Evolutionary conservation across 2,113 vertebrate species (phyloP).

Genomic region (Chlamydotis undulata): DNA sequence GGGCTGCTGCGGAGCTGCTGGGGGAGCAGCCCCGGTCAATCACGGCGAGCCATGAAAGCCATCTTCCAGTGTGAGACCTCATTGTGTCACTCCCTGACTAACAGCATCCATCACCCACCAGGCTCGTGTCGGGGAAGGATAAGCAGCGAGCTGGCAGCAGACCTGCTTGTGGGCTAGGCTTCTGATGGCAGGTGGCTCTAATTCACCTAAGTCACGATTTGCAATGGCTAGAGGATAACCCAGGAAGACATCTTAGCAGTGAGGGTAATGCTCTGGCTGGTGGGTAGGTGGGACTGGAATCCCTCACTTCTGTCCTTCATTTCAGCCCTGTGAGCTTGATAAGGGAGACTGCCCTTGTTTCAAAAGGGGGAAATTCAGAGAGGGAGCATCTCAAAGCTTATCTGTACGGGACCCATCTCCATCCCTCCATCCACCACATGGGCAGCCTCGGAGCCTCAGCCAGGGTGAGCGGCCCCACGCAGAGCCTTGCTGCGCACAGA

Average conservation of each 20-base stretch:
- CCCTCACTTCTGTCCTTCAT: background rate
- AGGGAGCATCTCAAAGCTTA: background rate
- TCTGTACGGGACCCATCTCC: background rate
- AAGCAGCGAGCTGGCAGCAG: background rate
- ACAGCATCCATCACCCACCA: background rate
- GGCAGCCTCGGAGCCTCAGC: accelerated
- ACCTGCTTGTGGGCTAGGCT: background rate
- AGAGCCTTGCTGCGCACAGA: background rate
- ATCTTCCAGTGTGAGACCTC: background rate
- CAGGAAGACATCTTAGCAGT: background rate
- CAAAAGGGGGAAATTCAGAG: background rate
- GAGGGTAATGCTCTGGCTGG: background rate
- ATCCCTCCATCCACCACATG: background rate
- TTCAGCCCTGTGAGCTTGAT: background rate
- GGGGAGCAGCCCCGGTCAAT: background rate
- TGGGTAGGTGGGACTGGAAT: background rate
- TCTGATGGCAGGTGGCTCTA: background rate
- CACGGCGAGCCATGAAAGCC: background rate
- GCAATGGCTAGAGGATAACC: background rate
- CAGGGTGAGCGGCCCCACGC: accelerated
- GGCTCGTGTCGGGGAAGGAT: background rate
- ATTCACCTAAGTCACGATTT: background rate
- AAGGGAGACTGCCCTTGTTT: background rate
- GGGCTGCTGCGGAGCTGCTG: background rate
- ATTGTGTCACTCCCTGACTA: background rate